Percentiles rank a stretch among this genome's conserved stretches.
Conservation (phyloP, 2,888 invertebrate species). For the Metellina segmentata region DNA sequence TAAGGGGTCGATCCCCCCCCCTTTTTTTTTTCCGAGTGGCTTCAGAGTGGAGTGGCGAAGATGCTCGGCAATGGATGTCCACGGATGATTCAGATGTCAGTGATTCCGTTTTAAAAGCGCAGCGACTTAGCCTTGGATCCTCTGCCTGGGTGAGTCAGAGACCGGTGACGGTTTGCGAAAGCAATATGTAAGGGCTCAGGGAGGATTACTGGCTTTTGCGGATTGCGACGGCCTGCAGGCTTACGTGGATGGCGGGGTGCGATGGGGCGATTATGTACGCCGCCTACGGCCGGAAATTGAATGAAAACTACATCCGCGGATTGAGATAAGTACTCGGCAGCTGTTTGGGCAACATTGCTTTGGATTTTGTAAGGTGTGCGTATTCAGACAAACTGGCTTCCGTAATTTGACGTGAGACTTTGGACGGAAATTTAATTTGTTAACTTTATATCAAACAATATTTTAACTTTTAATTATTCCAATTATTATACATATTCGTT, state of each 20-base stretch:
- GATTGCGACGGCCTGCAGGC: neutral
- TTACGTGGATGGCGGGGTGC: constrained; percentile 9
- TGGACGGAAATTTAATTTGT: too few species aligned
- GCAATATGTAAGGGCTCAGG: constrained; percentile 58
- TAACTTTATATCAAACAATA: too few species aligned
- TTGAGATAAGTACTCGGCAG: neutral
- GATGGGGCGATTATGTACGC: constrained; percentile 4
- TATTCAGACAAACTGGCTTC: too few species aligned
- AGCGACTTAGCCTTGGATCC: constrained; percentile 13
- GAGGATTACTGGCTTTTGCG: constrained; percentile 53
- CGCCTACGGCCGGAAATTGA: constrained; percentile 6
- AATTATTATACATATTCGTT: too few species aligned
- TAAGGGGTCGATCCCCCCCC: neutral
- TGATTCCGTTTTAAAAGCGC: constrained; percentile 35
- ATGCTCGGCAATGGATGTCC: neutral
- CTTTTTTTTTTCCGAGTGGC: neutral
- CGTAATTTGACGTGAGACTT: too few species aligned
- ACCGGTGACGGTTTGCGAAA: neutral
- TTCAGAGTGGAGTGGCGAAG: neutral
- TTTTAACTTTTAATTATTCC: too few species aligned
- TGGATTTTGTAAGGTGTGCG: too few species aligned
- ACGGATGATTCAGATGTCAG: constrained; percentile 54
- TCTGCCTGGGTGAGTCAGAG: constrained; percentile 34
- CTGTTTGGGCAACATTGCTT: neutral
- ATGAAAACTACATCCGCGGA: constrained; percentile 2